Evolutionary conservation across 2,113 vertebrate species (phyloP).

Genomic region (Mystacornis crossleyi): DNA sequence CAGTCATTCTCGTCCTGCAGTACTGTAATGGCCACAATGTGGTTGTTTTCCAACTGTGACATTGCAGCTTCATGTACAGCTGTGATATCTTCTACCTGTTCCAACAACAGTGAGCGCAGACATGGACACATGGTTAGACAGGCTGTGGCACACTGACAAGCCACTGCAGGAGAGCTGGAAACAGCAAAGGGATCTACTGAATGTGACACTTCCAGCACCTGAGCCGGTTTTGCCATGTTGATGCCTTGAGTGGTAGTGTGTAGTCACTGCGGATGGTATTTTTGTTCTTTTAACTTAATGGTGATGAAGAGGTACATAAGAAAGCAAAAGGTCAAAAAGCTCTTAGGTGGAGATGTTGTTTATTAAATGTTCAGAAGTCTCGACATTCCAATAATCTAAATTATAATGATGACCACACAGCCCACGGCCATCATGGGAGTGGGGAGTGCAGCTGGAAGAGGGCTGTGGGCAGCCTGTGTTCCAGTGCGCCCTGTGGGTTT

Average conservation of each 20-base stretch:
- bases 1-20: slow-evolving; percentile 87
- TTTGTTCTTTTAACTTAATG: neutral
- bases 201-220: neutral
- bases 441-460: neutral
- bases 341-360: neutral
- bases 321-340: neutral
- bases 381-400: neutral
- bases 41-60: slow-evolving; percentile 83
- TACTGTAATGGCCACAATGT: slow-evolving; percentile 77
- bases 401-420: neutral
- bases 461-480: neutral
- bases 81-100: slow-evolving; percentile 88
- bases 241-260: accelerated
- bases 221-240: neutral
- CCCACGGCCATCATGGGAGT: accelerated
- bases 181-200: neutral
- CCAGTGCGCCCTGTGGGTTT: neutral
- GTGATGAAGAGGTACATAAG: neutral
- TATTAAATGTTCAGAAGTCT: neutral
- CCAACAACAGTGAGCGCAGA: neutral
- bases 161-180: neutral
- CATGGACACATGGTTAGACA: neutral
- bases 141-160: neutral
- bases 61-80: slow-evolving; percentile 80
- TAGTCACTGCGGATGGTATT: neutral